Base-by-base conservation (phyloP, 2,797 vertebrate species). In the Babyrousa celebensis region DNA sequence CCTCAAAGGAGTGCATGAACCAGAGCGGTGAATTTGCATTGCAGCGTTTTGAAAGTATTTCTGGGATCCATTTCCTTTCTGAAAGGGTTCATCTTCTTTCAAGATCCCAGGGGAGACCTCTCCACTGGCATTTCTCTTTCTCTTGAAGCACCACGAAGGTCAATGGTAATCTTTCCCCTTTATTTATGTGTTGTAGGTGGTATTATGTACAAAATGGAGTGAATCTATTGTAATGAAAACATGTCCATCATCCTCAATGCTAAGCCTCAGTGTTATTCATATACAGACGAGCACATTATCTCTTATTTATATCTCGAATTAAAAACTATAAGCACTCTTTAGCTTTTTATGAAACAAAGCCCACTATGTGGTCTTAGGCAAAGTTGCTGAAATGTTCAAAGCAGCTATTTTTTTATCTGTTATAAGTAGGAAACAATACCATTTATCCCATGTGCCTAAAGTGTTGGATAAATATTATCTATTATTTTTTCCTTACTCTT, bases 1-100 rank as follows among this genome's bases (percentile, higher is more conserved):
- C 63, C 62, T 96, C 68, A 78, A 85, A 95, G 0, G 21, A 85
- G 54, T 32, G 43, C 56, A 36, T 52, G 85, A 91, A 91, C 65
- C 78, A 56, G 63, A 52, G 40, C 56, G 92, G 21, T 40, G 70
- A 97, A 96, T 96, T 93, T 95, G 80, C 92, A 96, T 94, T n/a
- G 16, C 72, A 62, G 62, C 62, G 17, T 93, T 96, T 65, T 72
- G 10, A 93, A 93, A 83, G 75, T 52, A 58, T 80, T 96, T 97
- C 83, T 91, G 32, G 27, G 32, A 56, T 80, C n/a, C 14, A 65
- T 91, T 97, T 95, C 63, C 56, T 68, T 96, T 84, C 32, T 92
- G 62, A 96, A 96, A 84, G 88, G 93, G 27, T 65, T 96, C 58
- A 56, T 78, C 12, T 36, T 91, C 54, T 94, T 89, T 95, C 27